Evolutionary conservation across 2,888 invertebrate species (phyloP).

Genomic region (Agriopis aurantiaria): DNA sequence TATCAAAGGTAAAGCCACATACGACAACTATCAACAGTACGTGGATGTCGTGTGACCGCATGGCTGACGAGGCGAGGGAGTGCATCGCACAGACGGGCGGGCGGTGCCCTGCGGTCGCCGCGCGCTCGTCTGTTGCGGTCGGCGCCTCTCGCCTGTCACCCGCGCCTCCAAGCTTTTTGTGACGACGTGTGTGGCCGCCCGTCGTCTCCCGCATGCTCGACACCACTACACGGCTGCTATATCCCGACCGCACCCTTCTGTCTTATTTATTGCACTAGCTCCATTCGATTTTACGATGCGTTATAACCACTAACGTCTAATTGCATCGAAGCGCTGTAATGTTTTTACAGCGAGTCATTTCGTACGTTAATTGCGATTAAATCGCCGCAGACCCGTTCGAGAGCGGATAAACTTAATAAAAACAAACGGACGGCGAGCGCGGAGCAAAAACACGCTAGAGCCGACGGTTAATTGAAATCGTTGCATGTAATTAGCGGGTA

Average conservation of each 20-base stretch:
- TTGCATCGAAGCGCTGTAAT: conserved; percentile 60
- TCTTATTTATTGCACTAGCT: conserved; percentile 61
- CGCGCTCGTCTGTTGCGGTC: conserved; percentile 65
- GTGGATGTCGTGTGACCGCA: conserved; percentile 58
- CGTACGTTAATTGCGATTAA: conserved; percentile 65
- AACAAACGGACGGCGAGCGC: conserved; percentile 55
- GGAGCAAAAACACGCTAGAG: conserved; percentile 57
- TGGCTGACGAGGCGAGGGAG: conserved; percentile 50
- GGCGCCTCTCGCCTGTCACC: conserved; percentile 47
- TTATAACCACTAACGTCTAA: conserved; percentile 65
- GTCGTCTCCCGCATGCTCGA: conserved; percentile 49
- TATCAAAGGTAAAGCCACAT: conserved; percentile 45
- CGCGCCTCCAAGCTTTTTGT: conserved; percentile 45
- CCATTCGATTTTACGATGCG: conserved; percentile 62
- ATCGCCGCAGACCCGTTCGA: conserved; percentile 57
- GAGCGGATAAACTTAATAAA: conserved; percentile 59
- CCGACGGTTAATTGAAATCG: conserved; percentile 76
- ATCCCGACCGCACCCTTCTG: conserved; percentile 49
- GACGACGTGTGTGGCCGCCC: conserved; percentile 62
- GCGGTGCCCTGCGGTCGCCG: conserved; percentile 48
- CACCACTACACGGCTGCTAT: conserved; percentile 34
- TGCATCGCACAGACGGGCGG: conserved; percentile 41
- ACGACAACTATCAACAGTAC: conserved; percentile 57
- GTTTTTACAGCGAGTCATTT: conserved; percentile 58
- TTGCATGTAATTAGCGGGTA: conserved; percentile 80